Base-by-base conservation (phyloP, 1,140 invertebrate genomes). In the Tetragonula clypearis region DNA sequence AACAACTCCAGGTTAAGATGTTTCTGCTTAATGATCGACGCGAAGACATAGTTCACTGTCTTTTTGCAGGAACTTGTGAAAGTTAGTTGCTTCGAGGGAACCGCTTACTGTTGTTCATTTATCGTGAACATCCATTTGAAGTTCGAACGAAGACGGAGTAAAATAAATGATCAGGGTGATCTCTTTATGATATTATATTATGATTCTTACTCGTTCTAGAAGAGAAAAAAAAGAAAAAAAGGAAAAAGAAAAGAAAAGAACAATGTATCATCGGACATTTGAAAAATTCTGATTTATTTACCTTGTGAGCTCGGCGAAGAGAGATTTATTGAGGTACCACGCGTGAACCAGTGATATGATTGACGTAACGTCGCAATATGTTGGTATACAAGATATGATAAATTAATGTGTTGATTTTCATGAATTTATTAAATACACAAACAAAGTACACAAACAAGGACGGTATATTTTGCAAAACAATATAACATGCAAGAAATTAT, bases 241-340 rank as follows among this genome's bases (percentile, higher is more conserved):
- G 11, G 12, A n/a, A n/a, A 41, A 41, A 41, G 3, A 41, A 11
- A 12, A 23, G 11, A 23, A n/a, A 12, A 41, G 23, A 41, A 11
- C 23, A 11, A 21, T 41, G 14, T 15, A 21, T 23, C 69, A 41
- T 2, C 35, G 1, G 3, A 62, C 60, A 62, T 23, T 72, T 69
- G 21, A 9, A 8, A 72, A 72, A 23, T n/a, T 74, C 23, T 9
- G n/a, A 26, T 41, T n/a, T 26, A n/a, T 55, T 79, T 30, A 55
- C 68, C 21, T 66, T 55, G 6, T 19, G 23, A 9, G 58, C 9
- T 26, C 17, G 30, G 17, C 21, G 23, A 49, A 55, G 15, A 19
- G 55, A 73, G 71, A 80, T 73, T 85, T 85, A 75, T 79, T 75
- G 69, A 80, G 79, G 79, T 85, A 85, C 79, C 84, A 85, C 30